Conservation (phyloP, 2,888 invertebrate species). For the Junonia oenone region DNA sequence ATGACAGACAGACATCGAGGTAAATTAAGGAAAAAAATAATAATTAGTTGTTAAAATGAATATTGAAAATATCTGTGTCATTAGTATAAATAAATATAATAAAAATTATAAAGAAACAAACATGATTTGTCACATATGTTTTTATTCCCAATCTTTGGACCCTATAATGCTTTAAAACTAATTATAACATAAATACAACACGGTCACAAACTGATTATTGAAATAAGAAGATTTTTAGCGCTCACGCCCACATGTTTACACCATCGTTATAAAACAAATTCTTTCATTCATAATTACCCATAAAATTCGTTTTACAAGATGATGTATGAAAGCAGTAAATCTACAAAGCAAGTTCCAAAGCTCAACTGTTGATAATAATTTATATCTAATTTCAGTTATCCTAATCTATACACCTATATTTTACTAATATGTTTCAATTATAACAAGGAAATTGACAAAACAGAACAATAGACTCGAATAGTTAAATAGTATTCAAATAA, state of each 20-base stretch:
- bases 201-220: constrained; percentile 56
- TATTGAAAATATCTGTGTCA: not conserved
- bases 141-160: constrained; percentile 87
- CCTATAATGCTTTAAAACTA: constrained; percentile 86
- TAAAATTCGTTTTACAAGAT: constrained; percentile 51
- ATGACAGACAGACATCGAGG: too few species aligned
- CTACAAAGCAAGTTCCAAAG: constrained; percentile 67
- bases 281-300: constrained; percentile 30
- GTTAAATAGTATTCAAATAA: constrained; percentile 10
- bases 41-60: not conserved
- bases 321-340: constrained; percentile 49
- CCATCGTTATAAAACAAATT: constrained; percentile 48
- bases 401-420: constrained; percentile 61
- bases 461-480: constrained; percentile 23
- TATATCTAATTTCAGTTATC: constrained; percentile 58
- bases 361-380: constrained; percentile 51
- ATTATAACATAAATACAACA: constrained; percentile 78
- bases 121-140: constrained; percentile 81
- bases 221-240: constrained; percentile 50
- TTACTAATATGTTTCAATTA: constrained; percentile 46
- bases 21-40: too few species aligned
- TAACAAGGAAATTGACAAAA: constrained; percentile 48
- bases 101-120: constrained; percentile 51
- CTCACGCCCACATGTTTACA: constrained; percentile 39
- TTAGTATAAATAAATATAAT: not conserved